Evolutionary conservation across 2,888 invertebrate species (phyloP), one percentile per base, ranked within the genome.

Genomic region (Tipula confusa): DNA sequence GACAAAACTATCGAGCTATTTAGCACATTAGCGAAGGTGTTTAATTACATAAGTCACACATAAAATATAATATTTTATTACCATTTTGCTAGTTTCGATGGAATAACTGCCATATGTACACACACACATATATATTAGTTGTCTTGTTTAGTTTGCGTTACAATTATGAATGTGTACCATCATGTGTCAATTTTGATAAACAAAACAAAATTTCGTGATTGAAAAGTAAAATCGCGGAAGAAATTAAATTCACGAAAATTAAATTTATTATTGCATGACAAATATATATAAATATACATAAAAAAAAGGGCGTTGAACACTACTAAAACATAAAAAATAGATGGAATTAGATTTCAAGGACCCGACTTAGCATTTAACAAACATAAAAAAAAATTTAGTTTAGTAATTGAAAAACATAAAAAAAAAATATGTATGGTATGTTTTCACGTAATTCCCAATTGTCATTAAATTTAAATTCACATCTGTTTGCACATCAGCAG

Each of bases 381-480:
- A 64, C 64, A 64, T 24, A 48, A 48, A 24, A 64, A 64, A 64
- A 64, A 64, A 24, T 9, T 64, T 33, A 9, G 9, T 24, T 18
- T 18, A 24, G 9, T 64, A 64, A 64, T 64, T 64, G 24, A 64
- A 64, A 64, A 64, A 64, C 64, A 64, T 64, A 64, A 64, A 15
- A 43, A 43, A 64, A 24, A 64, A 64, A 64, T 64, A n/a, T 64
- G 64, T 64, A n/a, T n/a, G n/a, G n/a, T n/a, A n/a, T n/a, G n/a
- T n/a, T n/a, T 64, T 18, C 18, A 9, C n/a, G 24, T 24, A 64
- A 64, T 64, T 64, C 64, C 64, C 64, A 64, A 64, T 18, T 64
- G 64, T 64, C 64, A 64, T 64, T 64, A 64, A 64, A 64, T 64
- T 64, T 64, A 64, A 64, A 64, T 64, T 64, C 24, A 64, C 64